Evolutionary conservation across 2,888 invertebrate species (phyloP), one percentile per base, ranked within the genome.

Genomic region (Ochropacha duplaris): DNA sequence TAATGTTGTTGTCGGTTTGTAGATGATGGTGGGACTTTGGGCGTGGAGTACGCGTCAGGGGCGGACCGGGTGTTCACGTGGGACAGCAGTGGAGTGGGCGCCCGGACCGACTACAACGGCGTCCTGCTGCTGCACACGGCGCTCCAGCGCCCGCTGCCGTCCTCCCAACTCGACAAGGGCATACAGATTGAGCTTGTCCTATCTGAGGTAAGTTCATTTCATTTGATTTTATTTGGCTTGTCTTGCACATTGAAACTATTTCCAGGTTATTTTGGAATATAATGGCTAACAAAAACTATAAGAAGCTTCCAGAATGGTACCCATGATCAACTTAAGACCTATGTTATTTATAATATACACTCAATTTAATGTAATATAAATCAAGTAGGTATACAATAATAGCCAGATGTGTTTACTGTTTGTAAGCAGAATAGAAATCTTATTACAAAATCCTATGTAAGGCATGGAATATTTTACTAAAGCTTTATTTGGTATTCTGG

Each of bases 91-190:
- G 95, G 96, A 65, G 94, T 98, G 71, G 97, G 98, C 66, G 95
- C 97, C 62, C 95, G 98, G 61, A 96, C 96, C 57, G 98, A 98
- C 87, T 97, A 98, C 86, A 98, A 98, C 92, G 98, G 98, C 63
- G 97, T 98, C 57, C 93, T 98, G 56, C 92, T 98, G 59, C 92
- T 98, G 73, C 98, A 98, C 82, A 97, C 98, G 55, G 96, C 97
- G 74, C 93, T 98, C 60, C 98, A 98, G 89, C 95, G 96, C 62
- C 96, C 97, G 55, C 94, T 97, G 62, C 96, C 96, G 54, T 90
- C 94, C 55, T 95, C 96, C 73, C 87, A 88, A 62, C 94, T 95
- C 55, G 97, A 97, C 75, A 97, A 97, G 79, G 90, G 94, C 72
- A 95, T 98, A 69, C 96, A 95, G 83, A 90, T 98, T 70, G 98